A percentile compares a stretch with the other conserved stretches of the same genome.
These are phyloP conservation scores for Casuarius casuarius DNA, from an alignment of 2,113 vertebrate species.

Conservation along the genomic window DNA sequence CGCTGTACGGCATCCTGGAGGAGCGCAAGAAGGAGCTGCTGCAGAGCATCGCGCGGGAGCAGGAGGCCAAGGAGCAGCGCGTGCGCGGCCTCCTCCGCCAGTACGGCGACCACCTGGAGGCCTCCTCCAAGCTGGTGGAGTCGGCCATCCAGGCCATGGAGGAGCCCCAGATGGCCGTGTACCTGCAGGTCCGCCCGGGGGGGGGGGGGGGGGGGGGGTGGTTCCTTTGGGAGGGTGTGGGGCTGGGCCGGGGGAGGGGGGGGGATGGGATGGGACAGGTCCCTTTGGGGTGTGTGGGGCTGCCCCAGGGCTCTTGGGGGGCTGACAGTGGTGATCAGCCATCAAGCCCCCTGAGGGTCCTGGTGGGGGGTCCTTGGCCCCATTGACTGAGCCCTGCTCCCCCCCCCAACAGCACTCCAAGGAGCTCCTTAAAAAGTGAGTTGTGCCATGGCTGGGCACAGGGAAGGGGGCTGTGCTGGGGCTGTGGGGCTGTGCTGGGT, in stretches of 20 bases:
- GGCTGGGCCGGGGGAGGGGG: not conserved
- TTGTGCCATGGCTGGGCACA: not conserved
- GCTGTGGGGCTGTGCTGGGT: too few relatives aligned
- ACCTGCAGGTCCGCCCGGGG: constrained; percentile 82
- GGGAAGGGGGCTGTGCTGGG: not conserved
- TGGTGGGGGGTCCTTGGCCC: not conserved
- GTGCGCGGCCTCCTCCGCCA: constrained; percentile 84
- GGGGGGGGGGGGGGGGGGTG: not conserved
- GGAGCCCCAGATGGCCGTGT: constrained; percentile 87
- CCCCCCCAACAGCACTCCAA: constrained; percentile 80
- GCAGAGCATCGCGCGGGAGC: constrained; percentile 79
- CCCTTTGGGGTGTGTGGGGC: too few relatives aligned
- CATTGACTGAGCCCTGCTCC: not conserved
- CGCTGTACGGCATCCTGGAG: constrained; percentile 84
- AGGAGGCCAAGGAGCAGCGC: constrained; percentile 83
- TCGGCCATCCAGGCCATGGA: constrained; percentile 86
- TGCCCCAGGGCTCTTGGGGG: too few relatives aligned
- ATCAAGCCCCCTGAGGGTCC: not conserved
- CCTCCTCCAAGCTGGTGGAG: constrained; percentile 86
- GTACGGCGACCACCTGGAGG: constrained; percentile 87
- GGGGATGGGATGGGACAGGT: too few relatives aligned
- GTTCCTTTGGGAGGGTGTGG: too few relatives aligned
- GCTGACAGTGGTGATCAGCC: too few relatives aligned
- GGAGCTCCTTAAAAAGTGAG: constrained; percentile 91
- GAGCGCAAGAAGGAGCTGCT: constrained; percentile 89